These are phyloP conservation scores for Andrena camellia DNA, from an alignment of 2,888 invertebrate species.

Conservation along the genomic window DNA sequence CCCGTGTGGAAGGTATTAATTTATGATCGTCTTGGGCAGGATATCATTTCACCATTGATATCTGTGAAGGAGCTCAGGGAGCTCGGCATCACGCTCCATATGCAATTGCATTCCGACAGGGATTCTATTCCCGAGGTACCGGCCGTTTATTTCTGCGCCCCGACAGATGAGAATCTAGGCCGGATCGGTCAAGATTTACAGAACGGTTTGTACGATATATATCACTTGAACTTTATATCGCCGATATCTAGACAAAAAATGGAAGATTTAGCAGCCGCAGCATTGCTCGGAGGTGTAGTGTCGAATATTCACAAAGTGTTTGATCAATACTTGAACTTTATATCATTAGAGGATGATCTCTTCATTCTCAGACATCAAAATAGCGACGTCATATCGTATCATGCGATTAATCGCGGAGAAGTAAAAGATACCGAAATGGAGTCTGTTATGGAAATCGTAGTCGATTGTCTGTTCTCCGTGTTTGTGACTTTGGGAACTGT, in stretches of 20 bases:
- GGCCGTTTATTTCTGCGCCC: conserved; percentile 98
- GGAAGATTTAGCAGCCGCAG: conserved; percentile 97
- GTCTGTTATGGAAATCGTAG: conserved; percentile 95
- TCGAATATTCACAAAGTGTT: conserved; percentile 96
- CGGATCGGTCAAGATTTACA: conserved; percentile 96
- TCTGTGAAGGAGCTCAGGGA: conserved; percentile 98
- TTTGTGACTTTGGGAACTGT: conserved; percentile 97
- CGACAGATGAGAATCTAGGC: conserved; percentile 97
- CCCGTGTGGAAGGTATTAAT: conserved; percentile 98
- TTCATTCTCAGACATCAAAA: conserved; percentile 97
- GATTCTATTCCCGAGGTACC: conserved; percentile 99
- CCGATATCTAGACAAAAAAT: conserved; percentile 97
- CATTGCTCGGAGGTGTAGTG: conserved; percentile 96
- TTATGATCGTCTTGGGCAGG: conserved; percentile 98
- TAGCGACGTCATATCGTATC: conserved; percentile 96
- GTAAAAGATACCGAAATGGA: conserved; percentile 98
- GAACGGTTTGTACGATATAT: conserved; percentile 96
- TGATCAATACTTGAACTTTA: conserved; percentile 99
- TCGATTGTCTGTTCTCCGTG: conserved; percentile 98
- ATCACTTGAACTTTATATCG: conserved; percentile 98
- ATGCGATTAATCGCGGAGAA: conserved; percentile 97
- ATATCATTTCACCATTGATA: conserved; percentile 98
- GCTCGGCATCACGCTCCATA: conserved; percentile 98
- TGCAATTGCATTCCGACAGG: conserved; percentile 95
- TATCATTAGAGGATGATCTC: conserved; percentile 98